These are phyloP conservation scores for Tachysurus fulvidraco DNA, from an alignment of 2,113 vertebrate genomes.

Conservation along the genomic window DNA sequence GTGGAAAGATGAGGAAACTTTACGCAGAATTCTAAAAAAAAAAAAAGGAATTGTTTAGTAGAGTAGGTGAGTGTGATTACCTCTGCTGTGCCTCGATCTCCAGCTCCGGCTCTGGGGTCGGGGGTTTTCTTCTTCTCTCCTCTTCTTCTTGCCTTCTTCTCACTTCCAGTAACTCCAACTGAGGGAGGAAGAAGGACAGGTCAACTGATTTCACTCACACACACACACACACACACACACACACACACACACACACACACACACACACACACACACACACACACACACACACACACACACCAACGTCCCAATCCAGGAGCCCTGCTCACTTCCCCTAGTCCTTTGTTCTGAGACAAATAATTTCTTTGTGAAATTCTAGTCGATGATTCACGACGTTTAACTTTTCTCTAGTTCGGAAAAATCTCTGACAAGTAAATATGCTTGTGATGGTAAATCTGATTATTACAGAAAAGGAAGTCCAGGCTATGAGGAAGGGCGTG, in stretches of 20 bases:
- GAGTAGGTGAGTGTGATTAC: constrained; percentile 60
- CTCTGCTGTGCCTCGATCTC: constrained; percentile 81
- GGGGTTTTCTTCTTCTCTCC: constrained; percentile 84
- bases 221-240: background rate
- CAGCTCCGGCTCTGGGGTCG: constrained; percentile 78
- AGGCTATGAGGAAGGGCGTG: background rate
- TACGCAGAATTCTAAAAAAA: background rate
- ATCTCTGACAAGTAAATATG: background rate
- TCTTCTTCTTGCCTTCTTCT: constrained; percentile 93
- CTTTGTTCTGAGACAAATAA: background rate
- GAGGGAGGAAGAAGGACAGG: constrained; percentile 4
- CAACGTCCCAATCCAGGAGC: too few species aligned
- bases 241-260: background rate
- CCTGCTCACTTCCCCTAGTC: background rate
- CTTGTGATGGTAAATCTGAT: background rate
- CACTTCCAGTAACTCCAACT: constrained; percentile 95
- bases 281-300: background rate
- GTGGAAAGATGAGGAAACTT: constrained; percentile 43
- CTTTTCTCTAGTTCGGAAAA: background rate
- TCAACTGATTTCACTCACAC: background rate
- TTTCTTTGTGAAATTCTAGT: background rate
- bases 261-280: background rate
- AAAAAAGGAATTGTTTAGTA: background rate
- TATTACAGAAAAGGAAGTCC: background rate
- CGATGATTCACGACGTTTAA: background rate